Base-by-base conservation (phyloP, 2,797 vertebrate genomes). In the Antennarius maculatus region DNA sequence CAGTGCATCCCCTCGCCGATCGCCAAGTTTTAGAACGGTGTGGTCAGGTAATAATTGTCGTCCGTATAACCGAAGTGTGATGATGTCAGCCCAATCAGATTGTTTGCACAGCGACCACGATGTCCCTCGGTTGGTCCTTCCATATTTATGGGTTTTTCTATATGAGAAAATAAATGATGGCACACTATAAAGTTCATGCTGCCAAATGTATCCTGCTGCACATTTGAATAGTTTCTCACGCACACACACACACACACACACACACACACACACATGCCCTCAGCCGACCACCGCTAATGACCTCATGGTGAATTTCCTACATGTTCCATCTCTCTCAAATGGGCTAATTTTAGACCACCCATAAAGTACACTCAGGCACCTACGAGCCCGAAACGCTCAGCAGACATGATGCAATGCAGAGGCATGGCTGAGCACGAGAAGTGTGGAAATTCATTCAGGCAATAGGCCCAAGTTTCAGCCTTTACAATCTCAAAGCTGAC, bases 1-100 rank as follows among this genome's bases (percentile, higher is more conserved):
- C 85, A 89, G 84, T 64, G 76, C 74, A 83, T 88, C 73, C 77
- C 78, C 18, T 56, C 3, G 31, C 52, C 54, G 66, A 66, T 17
- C 61, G 87, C 86, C 82, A 87, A 85, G 65, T 80, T 58, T 13
- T 53, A 84, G 85, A 85, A 86, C 81, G 77, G 59, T 77, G 89
- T 75, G 88, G 89, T 90, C 81, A 77, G 80, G 42, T 54, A 17
- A 61, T 84, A 86, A 90, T 83, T 52, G 74, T 72, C 61, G 67
- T 51, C 85, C 81, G 60, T 80, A 87, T 80, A 88, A 86, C 87
- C 83, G 83, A 88, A 92, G 83, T 84, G 71, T 84, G 67, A 88
- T 92, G 92, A 93, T 92, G 90, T 92, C 90, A 92, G 85, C 71
- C 76, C 84, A 90, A 88, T 88, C 80, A 86, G 73, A 85, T 87